Base-by-base conservation (phyloP, 2,113 vertebrate species). In the Sinosuthora webbiana region DNA sequence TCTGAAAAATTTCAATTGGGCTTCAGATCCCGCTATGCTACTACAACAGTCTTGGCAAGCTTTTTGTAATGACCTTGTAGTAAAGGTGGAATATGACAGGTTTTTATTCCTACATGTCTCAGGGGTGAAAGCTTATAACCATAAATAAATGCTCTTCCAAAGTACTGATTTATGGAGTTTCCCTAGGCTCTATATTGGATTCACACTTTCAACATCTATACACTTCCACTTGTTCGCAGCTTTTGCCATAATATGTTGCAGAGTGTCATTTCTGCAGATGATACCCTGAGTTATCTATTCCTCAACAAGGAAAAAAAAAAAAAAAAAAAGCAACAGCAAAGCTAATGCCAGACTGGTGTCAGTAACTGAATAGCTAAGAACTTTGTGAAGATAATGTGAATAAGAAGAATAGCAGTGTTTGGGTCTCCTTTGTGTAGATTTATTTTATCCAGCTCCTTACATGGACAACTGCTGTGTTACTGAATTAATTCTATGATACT, bases 61-160 rank as follows among this genome's bases (percentile, higher is more conserved):
- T 90, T 96, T 94, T 68, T 88, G 30, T 63, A 93, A 90, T 85
- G 89, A 93, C 93, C 95, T 94, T 96, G 91, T 52, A 83, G 74
- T 89, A 93, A 73, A 91, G 87, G 89, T 91, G 59, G 89, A 95
- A 91, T 82, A 41, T 86, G 85, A 83, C 71, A 90, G 59, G 59
- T 80, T 90, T 96, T 90, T 69, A 81, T 92, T 93, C 71, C 74
- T 83, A 24, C 18, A 4, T 33, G 44, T 93, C 83, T 89, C 82
- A 35, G 31, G 55, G 44, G 74, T 52, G 78, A 92, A 88, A 89
- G 67, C 59, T 67, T 81, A 91, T 49, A 95, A 80, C 79, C 83
- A 89, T 92, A 97, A 96, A 88, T 92, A 94, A 94, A 60, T 13
- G 63, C 19, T 93, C 79, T 86, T 94, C 92, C 68, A 89, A 88